phyloP scores from a whole-genome alignment of 2,888 invertebrate genomes.

The Brachycybe producta region DNA sequence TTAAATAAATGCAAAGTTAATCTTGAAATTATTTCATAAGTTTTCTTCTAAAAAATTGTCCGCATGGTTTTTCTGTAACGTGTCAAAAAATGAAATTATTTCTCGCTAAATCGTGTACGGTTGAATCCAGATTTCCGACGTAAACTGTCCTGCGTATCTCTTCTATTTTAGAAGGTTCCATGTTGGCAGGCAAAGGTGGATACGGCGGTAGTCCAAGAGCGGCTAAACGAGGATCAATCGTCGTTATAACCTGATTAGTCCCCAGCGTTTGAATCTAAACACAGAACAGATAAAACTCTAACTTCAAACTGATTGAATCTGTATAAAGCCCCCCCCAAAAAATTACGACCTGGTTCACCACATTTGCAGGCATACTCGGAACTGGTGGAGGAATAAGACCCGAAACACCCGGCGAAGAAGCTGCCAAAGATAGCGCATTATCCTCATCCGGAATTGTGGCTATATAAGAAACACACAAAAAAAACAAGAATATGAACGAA shows the following conservation, averaged over 20 bases:
- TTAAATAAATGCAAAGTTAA: too few relatives aligned
- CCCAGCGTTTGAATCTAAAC: slow-evolving; percentile 56
- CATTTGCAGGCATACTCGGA: slow-evolving; percentile 77
- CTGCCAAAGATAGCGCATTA: slow-evolving; percentile 79
- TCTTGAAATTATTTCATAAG: too few relatives aligned
- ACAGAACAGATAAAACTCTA: slow-evolving; percentile 8
- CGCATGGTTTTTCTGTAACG: too few relatives aligned
- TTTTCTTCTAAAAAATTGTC: too few relatives aligned
- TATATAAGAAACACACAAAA: slow-evolving; percentile 26
- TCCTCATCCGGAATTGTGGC: slow-evolving; percentile 92
- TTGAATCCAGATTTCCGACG: slow-evolving; percentile 62
- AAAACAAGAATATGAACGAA: not conserved
- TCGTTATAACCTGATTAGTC: slow-evolving; percentile 71
- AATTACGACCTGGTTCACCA: slow-evolving; percentile 63
- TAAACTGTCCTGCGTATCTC: slow-evolving; percentile 89
- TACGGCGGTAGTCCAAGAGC: slow-evolving; percentile 73
- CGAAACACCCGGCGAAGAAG: slow-evolving; percentile 75
- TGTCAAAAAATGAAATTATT: too few relatives aligned
- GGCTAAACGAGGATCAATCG: slow-evolving; percentile 76
- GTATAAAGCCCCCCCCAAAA: too few relatives aligned
- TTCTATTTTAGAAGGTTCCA: slow-evolving; percentile 80
- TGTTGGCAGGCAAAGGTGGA: slow-evolving; percentile 74
- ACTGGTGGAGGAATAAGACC: slow-evolving; percentile 58
- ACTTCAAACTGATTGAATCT: slow-evolving; percentile 5
- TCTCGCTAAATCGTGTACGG: slow-evolving; percentile 41